Evolutionary conservation across 2,888 invertebrate species (phyloP), one percentile per base, ranked within the genome.

Genomic region (Catonia carolina): DNA sequence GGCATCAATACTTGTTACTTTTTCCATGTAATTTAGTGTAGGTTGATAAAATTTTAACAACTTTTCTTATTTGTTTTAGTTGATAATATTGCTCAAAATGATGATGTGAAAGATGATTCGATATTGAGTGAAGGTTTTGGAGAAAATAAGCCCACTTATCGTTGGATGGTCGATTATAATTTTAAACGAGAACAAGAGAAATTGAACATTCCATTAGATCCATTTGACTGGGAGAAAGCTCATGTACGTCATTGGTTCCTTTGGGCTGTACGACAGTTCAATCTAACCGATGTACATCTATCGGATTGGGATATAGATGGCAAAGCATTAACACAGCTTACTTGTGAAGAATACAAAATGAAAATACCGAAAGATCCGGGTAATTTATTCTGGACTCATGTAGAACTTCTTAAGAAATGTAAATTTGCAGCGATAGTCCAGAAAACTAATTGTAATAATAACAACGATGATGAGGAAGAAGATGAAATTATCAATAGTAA

Each of bases 301-400:
- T 78, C 80, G 0, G 87, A 89, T 65, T 95, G 95, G 89, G 78
- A 79, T 47, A 82, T 94, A 49, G 82, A 76, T 10, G 92, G 92
- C 0, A 73, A 77, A 42, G 79, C 87, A 61, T 74, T 95, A 2
- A 88, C 87, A 67, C 75, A 80, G 37, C 73, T 92, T 61, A 81
- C 79, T 2, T 79, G 87, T 58, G 69, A 74, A 4, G 83, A 86
- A 62, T 89, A 89, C 70, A 79, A 81, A 59, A 75, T 77, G 55
- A 83, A 83, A 70, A 81, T 89, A 15, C 87, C 88, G 0, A 78
- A 80, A 1, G 95, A 96, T 71, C 88, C 89, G 0, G 86, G 86
- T 0, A 91, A 92, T 69, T 75, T 91, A 3, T 94, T 96, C 70
- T 95, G 94, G 94, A 95, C 93, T 0, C 95, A 96, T 75, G 80